phyloP scores from a whole-genome alignment of 2,797 vertebrate genomes.

The Urocyon cinereoargenteus region DNA sequence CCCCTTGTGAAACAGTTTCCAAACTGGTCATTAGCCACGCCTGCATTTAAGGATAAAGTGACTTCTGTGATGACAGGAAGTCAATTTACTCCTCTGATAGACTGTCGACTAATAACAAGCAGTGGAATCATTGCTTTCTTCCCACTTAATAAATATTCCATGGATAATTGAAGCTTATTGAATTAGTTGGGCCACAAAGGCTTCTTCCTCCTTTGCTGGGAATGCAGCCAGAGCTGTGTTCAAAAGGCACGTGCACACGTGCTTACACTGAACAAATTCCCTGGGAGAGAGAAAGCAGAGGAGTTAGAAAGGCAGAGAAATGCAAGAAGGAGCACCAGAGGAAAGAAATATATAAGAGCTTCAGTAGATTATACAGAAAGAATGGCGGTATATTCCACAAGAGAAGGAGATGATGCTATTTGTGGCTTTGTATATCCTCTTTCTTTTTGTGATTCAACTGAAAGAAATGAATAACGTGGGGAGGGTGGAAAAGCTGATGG shows the following conservation, averaged over 20 bases:
- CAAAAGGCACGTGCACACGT: constrained; percentile 5
- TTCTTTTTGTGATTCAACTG: constrained; percentile 28
- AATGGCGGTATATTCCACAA: neutral
- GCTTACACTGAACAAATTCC: neutral
- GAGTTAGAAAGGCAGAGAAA: constrained; percentile 3
- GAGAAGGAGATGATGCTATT: neutral
- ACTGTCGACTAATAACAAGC: constrained; percentile 20
- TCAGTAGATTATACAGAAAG: neutral
- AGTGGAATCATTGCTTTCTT: constrained; percentile 20
- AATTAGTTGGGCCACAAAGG: constrained; percentile 50
- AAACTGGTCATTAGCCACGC: neutral
- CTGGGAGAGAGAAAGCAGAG: constrained; percentile 42
- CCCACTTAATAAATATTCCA: constrained; percentile 61
- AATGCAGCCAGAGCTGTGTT: constrained; percentile 60
- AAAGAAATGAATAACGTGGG: neutral
- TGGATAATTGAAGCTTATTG: constrained; percentile 51
- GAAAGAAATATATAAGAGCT: constrained; percentile 6
- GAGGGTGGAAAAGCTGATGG: neutral
- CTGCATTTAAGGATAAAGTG: neutral
- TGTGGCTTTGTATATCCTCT: neutral
- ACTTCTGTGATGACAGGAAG: constrained; percentile 47
- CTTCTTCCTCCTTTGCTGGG: constrained; percentile 62
- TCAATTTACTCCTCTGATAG: constrained; percentile 35
- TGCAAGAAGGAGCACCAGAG: neutral
- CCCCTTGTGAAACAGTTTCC: constrained; percentile 27